Evolutionary conservation across 2,797 vertebrate genomes (phyloP), one percentile per base, ranked within the genome.

Genomic region (Austrolebias charrua): DNA sequence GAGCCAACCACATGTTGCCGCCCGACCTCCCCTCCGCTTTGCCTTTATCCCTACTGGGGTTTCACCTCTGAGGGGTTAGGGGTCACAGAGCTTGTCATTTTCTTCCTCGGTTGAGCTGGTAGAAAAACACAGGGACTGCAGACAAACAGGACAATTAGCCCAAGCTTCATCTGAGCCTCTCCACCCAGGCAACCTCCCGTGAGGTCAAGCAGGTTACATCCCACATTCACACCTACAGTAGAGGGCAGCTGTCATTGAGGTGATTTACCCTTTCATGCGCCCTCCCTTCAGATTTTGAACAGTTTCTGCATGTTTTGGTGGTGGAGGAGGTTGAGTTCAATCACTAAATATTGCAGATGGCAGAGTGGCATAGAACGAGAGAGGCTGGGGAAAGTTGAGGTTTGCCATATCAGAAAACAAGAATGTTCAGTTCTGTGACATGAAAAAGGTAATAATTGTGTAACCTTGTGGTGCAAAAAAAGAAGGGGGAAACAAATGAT

Each of bases 1-100:
- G 91, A 93, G 91, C 81, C 13, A 69, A 91, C 93, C 95, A 95
- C 91, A 94, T 96, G 95, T 94, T 95, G 88, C 84, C 80, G 88
- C 82, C 60, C 74, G 49, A 62, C 66, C 82, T 71, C 70, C 76
- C 81, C 74, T 73, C 63, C 13, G 14, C 63, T 63, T 51, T 60
- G 53, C 70, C 76, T 68, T 75, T 71, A 65, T 53, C 57, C 71
- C 67, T 52, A 48, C 13, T 10, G 76, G 73, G 87, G 86, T 77
- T 54, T 82, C 70, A 80, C 75, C 76, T 79, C 64, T 63, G 42
- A 28, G 69, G 78, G 92, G 91, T 94, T 86, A 86, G 63, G 75
- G 90, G 92, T 92, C 91, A 91, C 84, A 71, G 85, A 87, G 91
- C 85, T 92, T 93, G 93, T 92, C 89, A 88, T 95, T 53, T 94